A percentile compares a stretch with the other conserved stretches of the same genome.
phyloP scores from a whole-genome alignment of 2,888 invertebrate species.

The Limnephilus rhombicus region DNA sequence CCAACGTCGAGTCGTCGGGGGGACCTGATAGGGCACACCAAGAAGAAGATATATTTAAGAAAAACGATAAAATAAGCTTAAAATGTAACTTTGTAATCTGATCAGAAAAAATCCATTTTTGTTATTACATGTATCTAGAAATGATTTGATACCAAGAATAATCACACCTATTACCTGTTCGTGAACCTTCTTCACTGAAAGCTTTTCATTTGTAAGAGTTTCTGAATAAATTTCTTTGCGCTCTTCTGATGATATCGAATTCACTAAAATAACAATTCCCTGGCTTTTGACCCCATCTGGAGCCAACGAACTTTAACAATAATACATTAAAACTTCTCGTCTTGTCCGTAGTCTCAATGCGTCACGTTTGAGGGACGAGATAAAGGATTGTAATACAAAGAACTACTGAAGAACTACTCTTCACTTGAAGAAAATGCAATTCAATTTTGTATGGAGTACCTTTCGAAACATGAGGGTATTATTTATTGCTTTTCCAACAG shows the following conservation, averaged over 20 bases:
- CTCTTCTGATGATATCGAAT: constrained; percentile 38
- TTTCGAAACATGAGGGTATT: not conserved
- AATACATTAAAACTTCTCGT: constrained; percentile 56
- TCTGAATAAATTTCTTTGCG: constrained; percentile 37
- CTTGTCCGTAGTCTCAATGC: constrained; percentile 5
- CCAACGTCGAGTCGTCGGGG: too few relatives aligned
- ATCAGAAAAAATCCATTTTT: too few relatives aligned
- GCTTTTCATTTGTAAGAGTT: constrained; percentile 10
- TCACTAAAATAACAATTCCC: not conserved
- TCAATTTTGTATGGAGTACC: not conserved
- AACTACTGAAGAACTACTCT: not conserved
- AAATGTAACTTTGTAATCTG: too few relatives aligned
- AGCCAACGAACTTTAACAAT: constrained; percentile 40
- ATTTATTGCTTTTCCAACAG: not conserved
- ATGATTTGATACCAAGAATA: not conserved
- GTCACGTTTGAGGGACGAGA: constrained; percentile 36
- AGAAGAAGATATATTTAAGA: too few relatives aligned
- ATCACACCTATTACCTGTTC: not conserved
- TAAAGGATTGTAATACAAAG: constrained; percentile 43
- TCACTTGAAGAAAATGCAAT: not conserved
- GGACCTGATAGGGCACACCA: too few relatives aligned
- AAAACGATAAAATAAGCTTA: too few relatives aligned
- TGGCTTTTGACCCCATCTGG: constrained; percentile 49
- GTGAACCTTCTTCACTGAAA: not conserved
- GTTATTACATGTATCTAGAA: not conserved